Conservation (phyloP, 2,113 vertebrate species). For the Cyanoderma ruficeps region DNA sequence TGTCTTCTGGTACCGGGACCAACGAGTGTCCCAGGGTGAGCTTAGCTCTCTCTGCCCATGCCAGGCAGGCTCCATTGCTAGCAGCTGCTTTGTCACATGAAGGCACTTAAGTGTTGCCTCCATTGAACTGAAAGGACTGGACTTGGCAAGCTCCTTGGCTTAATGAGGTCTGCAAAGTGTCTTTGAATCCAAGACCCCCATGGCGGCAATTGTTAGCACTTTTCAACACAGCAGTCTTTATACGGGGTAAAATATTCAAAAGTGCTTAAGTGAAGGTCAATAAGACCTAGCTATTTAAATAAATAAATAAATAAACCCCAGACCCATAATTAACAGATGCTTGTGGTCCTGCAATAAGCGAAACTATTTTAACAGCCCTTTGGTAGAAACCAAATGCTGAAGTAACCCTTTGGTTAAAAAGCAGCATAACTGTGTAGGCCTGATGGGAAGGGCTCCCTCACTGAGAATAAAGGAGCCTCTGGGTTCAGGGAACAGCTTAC, state of each 20-base stretch:
- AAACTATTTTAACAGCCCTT: conserved; percentile 64
- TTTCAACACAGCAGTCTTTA: conserved; percentile 31
- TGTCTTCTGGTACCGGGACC: background rate
- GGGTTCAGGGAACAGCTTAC: background rate
- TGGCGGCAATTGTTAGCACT: conserved; percentile 23
- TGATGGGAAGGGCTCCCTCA: background rate
- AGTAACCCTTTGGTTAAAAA: conserved; percentile 34
- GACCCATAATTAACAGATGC: conserved; percentile 54
- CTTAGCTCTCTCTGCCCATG: background rate
- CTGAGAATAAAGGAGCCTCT: background rate
- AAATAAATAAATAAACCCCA: conserved; percentile 16
- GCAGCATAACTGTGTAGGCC: background rate
- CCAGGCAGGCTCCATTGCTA: background rate
- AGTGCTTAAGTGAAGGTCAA: conserved; percentile 43
- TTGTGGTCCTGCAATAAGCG: conserved; percentile 63
- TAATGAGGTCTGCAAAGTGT: conserved; percentile 47
- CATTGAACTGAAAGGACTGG: background rate
- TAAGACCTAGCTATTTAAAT: conserved; percentile 28
- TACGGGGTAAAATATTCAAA: conserved; percentile 35
- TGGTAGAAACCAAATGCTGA: conserved; percentile 44
- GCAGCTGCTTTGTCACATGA: background rate
- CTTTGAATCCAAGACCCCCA: conserved; percentile 25
- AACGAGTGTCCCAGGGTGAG: background rate
- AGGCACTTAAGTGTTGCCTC: background rate
- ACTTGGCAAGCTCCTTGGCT: background rate